Evolutionary conservation across 2,113 vertebrate genomes (phyloP), one percentile per base, ranked within the genome.

Genomic region (Epinephelus cyanopodus): DNA sequence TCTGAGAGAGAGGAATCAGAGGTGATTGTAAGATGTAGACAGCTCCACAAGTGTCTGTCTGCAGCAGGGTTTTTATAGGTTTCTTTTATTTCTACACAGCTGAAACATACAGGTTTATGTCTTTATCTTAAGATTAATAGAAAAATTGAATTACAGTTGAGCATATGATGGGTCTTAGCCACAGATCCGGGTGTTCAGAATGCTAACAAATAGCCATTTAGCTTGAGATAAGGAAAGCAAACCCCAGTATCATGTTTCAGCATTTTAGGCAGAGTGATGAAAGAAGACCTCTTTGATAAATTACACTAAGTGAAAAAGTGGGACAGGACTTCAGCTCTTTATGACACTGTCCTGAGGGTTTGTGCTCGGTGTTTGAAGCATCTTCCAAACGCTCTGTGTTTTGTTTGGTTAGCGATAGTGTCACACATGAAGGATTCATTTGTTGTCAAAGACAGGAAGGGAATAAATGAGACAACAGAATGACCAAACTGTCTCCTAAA

Each of bases 1-100:
- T 70, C 50, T 37, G 54, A 66, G 57, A n/a, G 37, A 80, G 84
- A 74, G 57, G 75, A 87, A 74, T 83, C 58, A 76, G 74, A 77
- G 58, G 70, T 81, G 73, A 73, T 75, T 76, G 45, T 65, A 52
- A 53, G 48, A 50, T 50, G 48, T 50, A 50, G 15, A 50, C 5
- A 50, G 47, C 6, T 68, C 73, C 33, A 29, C 14, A 50, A 74
- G 33, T 81, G 50, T 74, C 21, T 8, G 29, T n/a, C 48, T 23
- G 58, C 33, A 45, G 17, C 68, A 8, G 11, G 0, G 53, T 66
- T n/a, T 21, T 37, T 45, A 63, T 7, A 29, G 1, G 14, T 54
- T 48, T 57, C 11, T 5, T 71, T 68, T 7, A 65, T 50, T 27
- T 62, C 17, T 47, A 11, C 48, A 48, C 23, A 74, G 17, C 60